These are phyloP conservation scores for Mesoclemmys tuberculata DNA, from an alignment of 2,113 vertebrate genomes.

Conservation along the genomic window DNA sequence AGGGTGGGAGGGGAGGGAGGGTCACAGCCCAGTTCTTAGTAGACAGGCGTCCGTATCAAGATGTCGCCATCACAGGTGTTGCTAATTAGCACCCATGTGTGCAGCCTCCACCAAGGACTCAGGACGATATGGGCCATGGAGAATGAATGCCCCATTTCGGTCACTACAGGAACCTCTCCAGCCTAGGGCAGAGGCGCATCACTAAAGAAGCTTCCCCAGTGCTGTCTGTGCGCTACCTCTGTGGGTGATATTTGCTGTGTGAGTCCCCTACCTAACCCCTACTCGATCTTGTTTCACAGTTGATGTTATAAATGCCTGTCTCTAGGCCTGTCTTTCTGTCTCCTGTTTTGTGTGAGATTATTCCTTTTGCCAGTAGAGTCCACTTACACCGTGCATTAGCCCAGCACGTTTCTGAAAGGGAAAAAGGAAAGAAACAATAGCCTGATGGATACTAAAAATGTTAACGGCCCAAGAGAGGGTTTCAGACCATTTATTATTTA, in stretches of 20 bases:
- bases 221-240: not conserved
- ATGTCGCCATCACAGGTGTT: not conserved
- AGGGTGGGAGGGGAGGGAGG: no score
- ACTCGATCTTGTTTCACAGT: slow-evolving; percentile 33
- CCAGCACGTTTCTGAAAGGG: not conserved
- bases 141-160: not conserved
- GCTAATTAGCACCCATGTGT: fast-evolving
- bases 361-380: not conserved
- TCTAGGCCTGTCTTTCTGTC: not conserved
- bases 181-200: not conserved
- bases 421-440: not conserved
- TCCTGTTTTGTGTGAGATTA: not conserved
- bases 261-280: slow-evolving; percentile 18
- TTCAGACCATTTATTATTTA: not conserved
- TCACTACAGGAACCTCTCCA: not conserved
- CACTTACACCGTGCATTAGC: not conserved
- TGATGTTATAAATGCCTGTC: slow-evolving; percentile 27
- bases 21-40: not conserved
- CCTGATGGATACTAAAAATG: not conserved
- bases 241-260: not conserved
- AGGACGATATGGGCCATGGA: not conserved
- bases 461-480: no score
- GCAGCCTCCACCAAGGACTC: not conserved
- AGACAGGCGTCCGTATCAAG: not conserved
- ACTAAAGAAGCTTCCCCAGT: not conserved